Evolutionary conservation across 1,140 invertebrate species (phyloP).

Genomic region (Conopomorpha cramerella): DNA sequence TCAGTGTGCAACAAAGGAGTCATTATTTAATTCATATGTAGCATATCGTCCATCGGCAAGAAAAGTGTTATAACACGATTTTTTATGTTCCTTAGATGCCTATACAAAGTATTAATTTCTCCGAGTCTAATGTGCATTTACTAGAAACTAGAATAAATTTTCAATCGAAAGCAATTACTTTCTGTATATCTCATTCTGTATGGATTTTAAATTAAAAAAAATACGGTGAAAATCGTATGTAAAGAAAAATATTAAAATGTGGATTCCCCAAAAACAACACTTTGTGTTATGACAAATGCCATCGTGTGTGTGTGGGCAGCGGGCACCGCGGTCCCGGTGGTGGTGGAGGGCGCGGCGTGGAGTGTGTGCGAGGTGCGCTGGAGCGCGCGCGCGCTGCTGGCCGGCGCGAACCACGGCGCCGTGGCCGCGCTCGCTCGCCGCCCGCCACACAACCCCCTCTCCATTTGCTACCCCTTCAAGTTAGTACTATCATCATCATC

Average conservation of each 20-base stretch:
- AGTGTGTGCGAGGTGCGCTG: slow-evolving; percentile 16
- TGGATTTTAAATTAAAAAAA: no score
- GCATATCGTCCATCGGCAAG: no score
- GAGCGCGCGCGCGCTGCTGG: slow-evolving; percentile 17
- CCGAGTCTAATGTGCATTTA: no score
- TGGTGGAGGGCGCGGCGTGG: slow-evolving; percentile 24
- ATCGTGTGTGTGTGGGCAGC: slow-evolving; percentile 13
- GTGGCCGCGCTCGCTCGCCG: slow-evolving; percentile 19
- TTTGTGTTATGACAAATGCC: neutral
- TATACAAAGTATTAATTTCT: no score
- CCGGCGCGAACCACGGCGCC: slow-evolving; percentile 21
- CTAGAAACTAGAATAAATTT: no score
- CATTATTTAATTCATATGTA: no score
- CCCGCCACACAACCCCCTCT: slow-evolving; percentile 10
- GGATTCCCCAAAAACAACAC: neutral
- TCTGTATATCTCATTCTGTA: neutral
- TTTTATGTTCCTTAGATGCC: no score
- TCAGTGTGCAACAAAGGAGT: no score
- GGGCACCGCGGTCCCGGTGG: slow-evolving; percentile 16
- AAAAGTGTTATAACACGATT: no score
- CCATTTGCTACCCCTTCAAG: slow-evolving; percentile 22
- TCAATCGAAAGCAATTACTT: neutral
- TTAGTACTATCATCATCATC: no score
- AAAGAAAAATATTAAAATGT: neutral
- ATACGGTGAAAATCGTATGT: no score